These are phyloP conservation scores for Cyprinodon tularosa DNA, from an alignment of 2,113 vertebrate species.

Conservation along the genomic window DNA sequence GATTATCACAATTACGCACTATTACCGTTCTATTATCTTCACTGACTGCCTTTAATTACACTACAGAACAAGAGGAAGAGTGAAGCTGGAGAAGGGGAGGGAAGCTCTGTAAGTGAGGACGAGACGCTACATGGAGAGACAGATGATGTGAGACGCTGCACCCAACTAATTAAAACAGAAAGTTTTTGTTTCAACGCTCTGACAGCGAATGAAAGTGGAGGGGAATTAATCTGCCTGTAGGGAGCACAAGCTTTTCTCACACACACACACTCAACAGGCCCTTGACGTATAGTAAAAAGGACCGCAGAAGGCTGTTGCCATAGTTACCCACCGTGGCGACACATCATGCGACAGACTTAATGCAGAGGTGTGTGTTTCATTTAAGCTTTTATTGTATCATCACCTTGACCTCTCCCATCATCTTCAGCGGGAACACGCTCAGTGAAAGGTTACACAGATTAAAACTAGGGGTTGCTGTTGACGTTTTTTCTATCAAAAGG, in stretches of 20 bases:
- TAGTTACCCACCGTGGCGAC: conserved; percentile 64
- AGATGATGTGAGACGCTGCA: conserved; percentile 70
- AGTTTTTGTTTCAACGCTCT: conserved; percentile 76
- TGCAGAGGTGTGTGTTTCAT: conserved; percentile 63
- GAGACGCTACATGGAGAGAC: conserved; percentile 53
- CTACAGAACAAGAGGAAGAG: conserved; percentile 44
- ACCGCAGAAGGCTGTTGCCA: conserved; percentile 69
- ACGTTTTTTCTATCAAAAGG: not conserved
- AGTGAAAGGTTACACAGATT: conserved; percentile 42
- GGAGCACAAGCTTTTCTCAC: conserved; percentile 56
- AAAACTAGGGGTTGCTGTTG: conserved; percentile 20
- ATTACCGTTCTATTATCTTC: conserved; percentile 76
- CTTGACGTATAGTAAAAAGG: conserved; percentile 42
- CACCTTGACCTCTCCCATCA: conserved; percentile 56
- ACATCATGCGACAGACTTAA: conserved; percentile 70
- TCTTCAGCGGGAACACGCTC: conserved; percentile 18
- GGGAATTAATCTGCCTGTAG: conserved; percentile 75
- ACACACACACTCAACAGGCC: not conserved
- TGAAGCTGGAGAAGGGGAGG: conserved; percentile 31
- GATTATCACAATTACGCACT: conserved; percentile 76
- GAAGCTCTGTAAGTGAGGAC: conserved; percentile 25
- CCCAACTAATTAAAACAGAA: conserved; percentile 78
- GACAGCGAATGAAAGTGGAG: conserved; percentile 78
- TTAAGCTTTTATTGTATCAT: conserved; percentile 60
- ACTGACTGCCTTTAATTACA: conserved; percentile 76